Evolutionary conservation across 1,140 invertebrate species (phyloP).

Genomic region (Brachionus koreanus): DNA sequence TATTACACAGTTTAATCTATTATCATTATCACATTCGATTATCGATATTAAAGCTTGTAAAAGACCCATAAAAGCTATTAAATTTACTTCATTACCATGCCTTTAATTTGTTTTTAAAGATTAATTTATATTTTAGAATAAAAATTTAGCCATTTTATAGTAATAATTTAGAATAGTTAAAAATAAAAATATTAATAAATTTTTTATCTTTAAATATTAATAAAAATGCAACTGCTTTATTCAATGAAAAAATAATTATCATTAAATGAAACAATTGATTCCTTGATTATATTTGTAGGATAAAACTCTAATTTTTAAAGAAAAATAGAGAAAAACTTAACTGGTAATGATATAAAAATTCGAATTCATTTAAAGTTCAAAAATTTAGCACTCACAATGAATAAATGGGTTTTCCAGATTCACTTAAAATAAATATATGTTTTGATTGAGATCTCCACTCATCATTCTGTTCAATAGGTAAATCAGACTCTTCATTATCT

Average conservation of each 20-base stretch:
- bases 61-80: constrained; percentile 87
- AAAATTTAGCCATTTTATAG: no score
- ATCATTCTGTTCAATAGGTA: constrained; percentile 26
- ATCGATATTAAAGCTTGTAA: constrained; percentile 91
- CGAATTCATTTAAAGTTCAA: not conserved
- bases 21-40: constrained; percentile 58
- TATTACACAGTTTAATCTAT: constrained; percentile 59
- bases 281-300: no score
- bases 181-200: no score
- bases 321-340: no score
- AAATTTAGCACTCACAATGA: constrained; percentile 66
- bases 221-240: no score
- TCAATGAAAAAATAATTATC: no score
- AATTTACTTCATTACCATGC: constrained; percentile 85
- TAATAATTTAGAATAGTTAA: no score
- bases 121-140: no score
- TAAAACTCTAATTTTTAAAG: no score
- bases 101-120: constrained; percentile 53
- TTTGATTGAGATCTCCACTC: constrained; percentile 59
- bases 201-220: no score
- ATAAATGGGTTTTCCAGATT: constrained; percentile 92
- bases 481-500: constrained; percentile 2
- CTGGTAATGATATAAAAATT: not conserved
- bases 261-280: no score
- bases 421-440: constrained; percentile 88